Conservation (phyloP, 2,797 vertebrate species). For the Selene dorsalis region DNA sequence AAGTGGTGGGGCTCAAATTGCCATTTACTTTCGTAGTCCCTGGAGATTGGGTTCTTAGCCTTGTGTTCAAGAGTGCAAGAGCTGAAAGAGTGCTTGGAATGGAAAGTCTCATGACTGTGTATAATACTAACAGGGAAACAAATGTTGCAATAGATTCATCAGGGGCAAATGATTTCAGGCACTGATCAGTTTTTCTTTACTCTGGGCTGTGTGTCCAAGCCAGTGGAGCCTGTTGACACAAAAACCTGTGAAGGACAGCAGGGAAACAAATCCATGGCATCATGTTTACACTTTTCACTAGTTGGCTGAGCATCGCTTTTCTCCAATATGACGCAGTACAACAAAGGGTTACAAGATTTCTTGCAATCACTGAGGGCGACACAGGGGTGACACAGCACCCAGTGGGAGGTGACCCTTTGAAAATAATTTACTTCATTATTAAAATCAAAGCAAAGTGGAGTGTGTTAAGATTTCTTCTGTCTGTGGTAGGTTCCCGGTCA, state of each 20-base stretch:
- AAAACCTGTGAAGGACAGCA: too few relatives aligned
- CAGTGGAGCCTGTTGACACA: too few relatives aligned
- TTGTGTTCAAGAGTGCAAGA: constrained; percentile 70
- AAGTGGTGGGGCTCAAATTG: constrained; percentile 72
- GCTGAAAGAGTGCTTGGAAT: constrained; percentile 69
- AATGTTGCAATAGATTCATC: constrained; percentile 47
- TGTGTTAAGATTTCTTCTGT: too few relatives aligned
- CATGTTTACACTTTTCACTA: background rate
- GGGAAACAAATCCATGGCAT: background rate
- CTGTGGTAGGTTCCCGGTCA: background rate
- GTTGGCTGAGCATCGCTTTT: background rate
- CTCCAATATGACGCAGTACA: background rate
- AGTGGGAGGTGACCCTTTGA: background rate
- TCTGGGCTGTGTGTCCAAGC: background rate
- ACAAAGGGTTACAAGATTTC: background rate
- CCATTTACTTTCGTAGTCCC: constrained; percentile 73
- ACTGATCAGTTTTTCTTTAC: constrained; percentile 18
- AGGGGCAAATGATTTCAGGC: constrained; percentile 47
- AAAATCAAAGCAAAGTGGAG: background rate
- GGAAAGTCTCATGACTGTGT: constrained; percentile 67
- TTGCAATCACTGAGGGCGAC: background rate
- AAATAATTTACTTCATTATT: background rate
- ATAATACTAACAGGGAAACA: constrained; percentile 49
- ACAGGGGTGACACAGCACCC: background rate
- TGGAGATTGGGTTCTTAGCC: constrained; percentile 72